phyloP scores from a whole-genome alignment of 2,888 invertebrate genomes.

The Andrena chrysosceles region DNA sequence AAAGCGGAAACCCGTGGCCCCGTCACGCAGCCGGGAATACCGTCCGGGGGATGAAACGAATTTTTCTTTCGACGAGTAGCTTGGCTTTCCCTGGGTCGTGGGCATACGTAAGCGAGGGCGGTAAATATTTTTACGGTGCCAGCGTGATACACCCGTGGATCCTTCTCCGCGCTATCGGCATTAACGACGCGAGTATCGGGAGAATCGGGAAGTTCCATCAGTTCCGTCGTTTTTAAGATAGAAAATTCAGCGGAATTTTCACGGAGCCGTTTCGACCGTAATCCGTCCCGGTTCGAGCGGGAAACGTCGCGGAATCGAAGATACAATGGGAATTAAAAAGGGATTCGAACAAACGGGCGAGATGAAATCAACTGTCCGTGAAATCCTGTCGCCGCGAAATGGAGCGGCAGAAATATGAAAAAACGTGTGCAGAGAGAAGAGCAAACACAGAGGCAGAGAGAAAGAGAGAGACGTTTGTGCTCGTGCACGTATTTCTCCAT shows the following conservation, averaged over 20 bases:
- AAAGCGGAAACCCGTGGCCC: constrained; percentile 50
- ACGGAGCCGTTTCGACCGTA: background rate
- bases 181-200: background rate
- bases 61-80: constrained; percentile 38
- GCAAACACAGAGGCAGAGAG: constrained; percentile 18
- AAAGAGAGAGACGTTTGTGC: background rate
- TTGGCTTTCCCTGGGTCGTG: background rate
- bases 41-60: constrained; percentile 44
- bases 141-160: background rate
- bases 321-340: constrained; percentile 55
- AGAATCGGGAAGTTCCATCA: background rate
- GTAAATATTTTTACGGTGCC: constrained; percentile 30
- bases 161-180: background rate
- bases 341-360: constrained; percentile 51
- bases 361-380: constrained; percentile 59
- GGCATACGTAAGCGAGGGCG: constrained; percentile 2
- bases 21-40: constrained; percentile 44
- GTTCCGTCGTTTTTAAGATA: constrained; percentile 21
- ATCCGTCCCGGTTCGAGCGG: constrained; percentile 14
- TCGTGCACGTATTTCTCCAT: background rate
- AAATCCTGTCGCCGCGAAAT: constrained; percentile 64
- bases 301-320: constrained; percentile 30
- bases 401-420: constrained; percentile 67
- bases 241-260: constrained; percentile 13
- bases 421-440: constrained; percentile 41